Conservation (phyloP, 2,888 invertebrate species). For the Gibbula magus region DNA sequence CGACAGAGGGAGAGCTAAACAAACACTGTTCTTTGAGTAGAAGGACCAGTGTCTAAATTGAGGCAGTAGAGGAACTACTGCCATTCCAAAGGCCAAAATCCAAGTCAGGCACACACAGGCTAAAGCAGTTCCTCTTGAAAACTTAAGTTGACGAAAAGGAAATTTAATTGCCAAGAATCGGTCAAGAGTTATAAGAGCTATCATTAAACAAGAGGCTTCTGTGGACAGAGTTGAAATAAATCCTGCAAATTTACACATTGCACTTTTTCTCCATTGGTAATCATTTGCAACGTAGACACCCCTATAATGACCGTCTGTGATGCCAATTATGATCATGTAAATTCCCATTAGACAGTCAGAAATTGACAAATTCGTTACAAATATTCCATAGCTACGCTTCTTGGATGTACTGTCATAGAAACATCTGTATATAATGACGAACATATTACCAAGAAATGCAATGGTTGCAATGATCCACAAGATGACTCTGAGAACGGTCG, state of each 20-base stretch:
- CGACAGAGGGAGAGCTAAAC: conserved; percentile 65
- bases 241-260: conserved; percentile 26
- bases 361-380: not conserved
- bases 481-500: not conserved
- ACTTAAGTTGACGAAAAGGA: conserved; percentile 73
- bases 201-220: conserved; percentile 80
- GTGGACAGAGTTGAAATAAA: conserved; percentile 73
- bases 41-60: conserved; percentile 40
- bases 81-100: conserved; percentile 51
- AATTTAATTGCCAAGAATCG: conserved; percentile 80
- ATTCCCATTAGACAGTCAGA: not conserved
- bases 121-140: conserved; percentile 50
- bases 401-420: not conserved
- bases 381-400: not conserved
- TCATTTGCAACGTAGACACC: not conserved
- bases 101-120: conserved; percentile 49
- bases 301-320: not conserved
- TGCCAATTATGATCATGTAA: not conserved
- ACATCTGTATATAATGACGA: not conserved
- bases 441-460: not conserved
- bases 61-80: conserved; percentile 58
- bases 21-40: conserved; percentile 65
- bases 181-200: conserved; percentile 80
- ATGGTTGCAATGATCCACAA: not conserved
- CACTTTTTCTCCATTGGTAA: conserved; percentile 27